A percentile compares a stretch with the other conserved stretches of the same genome.
Evolutionary conservation across 1,140 invertebrate species (phyloP).

Genomic region (Dendroctonus valens): DNA sequence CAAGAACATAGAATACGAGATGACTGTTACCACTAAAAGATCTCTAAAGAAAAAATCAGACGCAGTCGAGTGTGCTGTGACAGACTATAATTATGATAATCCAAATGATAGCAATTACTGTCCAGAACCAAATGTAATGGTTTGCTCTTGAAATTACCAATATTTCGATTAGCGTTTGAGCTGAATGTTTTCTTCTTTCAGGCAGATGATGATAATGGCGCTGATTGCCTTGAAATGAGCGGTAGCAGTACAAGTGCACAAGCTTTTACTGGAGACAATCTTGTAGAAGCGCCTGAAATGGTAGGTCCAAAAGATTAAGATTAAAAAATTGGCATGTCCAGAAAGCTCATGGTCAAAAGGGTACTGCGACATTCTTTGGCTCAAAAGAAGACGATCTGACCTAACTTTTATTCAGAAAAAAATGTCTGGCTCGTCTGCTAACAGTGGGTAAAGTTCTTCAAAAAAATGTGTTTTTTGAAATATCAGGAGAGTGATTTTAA

Average conservation of each 20-base stretch:
- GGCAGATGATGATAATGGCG: conserved; percentile 7
- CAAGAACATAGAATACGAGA: not conserved
- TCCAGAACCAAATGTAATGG: conserved; percentile 36
- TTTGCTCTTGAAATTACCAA: not conserved
- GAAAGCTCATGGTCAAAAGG: no score
- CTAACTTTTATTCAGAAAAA: no score
- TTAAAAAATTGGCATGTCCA: no score
- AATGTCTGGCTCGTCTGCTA: not conserved
- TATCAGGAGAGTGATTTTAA: no score
- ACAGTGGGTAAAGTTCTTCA: no score
- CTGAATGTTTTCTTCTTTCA: conserved; percentile 1
- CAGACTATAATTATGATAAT: conserved; percentile 43
- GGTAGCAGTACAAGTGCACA: not conserved
- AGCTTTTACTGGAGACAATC: conserved; percentile 48
- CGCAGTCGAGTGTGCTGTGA: conserved; percentile 49
- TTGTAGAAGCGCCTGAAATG: conserved; percentile 54
- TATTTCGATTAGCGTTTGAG: not conserved
- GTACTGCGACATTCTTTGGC: no score
- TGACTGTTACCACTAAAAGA: not conserved
- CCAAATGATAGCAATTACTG: conserved; percentile 42
- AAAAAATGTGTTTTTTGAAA: no score
- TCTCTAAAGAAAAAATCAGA: not conserved
- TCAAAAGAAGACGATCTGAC: no score
- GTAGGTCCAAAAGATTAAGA: conserved; percentile 37
- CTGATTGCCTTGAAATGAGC: not conserved